Percentiles rank a stretch among this genome's conserved stretches.
Evolutionary conservation across 1,140 invertebrate species (phyloP).

Genomic region (Cheumatopsyche charites): DNA sequence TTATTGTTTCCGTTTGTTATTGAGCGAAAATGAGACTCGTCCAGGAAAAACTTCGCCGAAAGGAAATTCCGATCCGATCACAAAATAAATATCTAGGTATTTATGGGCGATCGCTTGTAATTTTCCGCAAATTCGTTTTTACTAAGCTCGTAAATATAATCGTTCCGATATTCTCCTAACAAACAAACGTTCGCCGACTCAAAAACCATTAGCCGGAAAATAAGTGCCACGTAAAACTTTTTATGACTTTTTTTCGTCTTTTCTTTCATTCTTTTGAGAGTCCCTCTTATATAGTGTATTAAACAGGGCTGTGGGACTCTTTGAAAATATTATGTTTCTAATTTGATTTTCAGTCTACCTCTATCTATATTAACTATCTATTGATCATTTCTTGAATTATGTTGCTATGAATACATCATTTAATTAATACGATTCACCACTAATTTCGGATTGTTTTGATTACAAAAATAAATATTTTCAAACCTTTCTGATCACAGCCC

Average conservation of each 20-base stretch:
- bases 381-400: too few relatives aligned
- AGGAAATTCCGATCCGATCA: neutral
- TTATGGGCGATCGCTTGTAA: constrained; percentile 15
- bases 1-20: constrained; percentile 20
- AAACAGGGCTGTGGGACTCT: neutral
- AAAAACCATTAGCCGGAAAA: constrained; percentile 24
- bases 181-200: constrained; percentile 14
- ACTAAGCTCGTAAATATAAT: constrained; percentile 22
- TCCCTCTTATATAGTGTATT: neutral
- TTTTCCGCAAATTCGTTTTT: constrained; percentile 24
- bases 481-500: too few relatives aligned
- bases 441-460: too few relatives aligned
- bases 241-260: constrained; percentile 11
- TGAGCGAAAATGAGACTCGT: neutral
- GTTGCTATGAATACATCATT: too few relatives aligned
- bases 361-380: too few relatives aligned
- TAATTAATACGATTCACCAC: too few relatives aligned
- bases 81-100: neutral
- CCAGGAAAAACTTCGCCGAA: neutral
- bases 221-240: constrained; percentile 23
- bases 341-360: too few relatives aligned
- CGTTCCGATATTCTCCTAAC: constrained; percentile 4
- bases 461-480: too few relatives aligned
- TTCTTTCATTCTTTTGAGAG: neutral
- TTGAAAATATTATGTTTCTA: too few relatives aligned